Evolutionary conservation across 2,888 invertebrate genomes (phyloP), one percentile per base, ranked within the genome.

Genomic region (Taphrorychus bicolor): DNA sequence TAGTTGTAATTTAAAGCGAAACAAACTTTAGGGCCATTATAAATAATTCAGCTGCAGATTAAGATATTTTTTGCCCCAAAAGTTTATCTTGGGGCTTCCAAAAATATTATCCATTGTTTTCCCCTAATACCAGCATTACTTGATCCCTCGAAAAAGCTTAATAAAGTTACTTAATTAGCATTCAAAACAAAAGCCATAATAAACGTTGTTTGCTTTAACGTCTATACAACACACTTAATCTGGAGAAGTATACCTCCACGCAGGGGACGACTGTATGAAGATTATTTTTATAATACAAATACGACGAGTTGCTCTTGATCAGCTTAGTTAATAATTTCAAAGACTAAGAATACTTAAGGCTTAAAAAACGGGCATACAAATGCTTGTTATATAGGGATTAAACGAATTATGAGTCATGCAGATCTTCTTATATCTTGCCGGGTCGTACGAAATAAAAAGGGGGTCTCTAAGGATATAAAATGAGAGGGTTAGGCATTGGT

Each of bases 381-480:
- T 80, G 81, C 81, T 82, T 81, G 82, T 82, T 82, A 82, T 81
- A 79, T 81, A 74, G 76, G 82, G 81, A 81, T 82, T 82, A 82
- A 79, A 76, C 76, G 80, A 79, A 79, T 81, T 81, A 81, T 81
- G 82, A 82, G 75, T 81, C 81, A 81, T 81, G 78, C 77, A 75
- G 76, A 78, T 79, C 79, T 79, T 79, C 79, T 80, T 80, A 80
- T 76, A 79, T 79, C 76, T 76, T 68, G 49, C 53, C 60, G 61
- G 59, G 63, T 62, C 72, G 72, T 73, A 76, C 74, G 73, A 73
- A 75, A 76, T 74, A 72, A 75, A 72, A 74, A 76, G 76, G 76
- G 78, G 78, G 74, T 73, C 73, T 73, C 73, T 71, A 76, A 77
- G 77, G 78, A 77, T 78, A 73, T 60, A 70, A 41, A 65, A 56